Evolutionary conservation across 1,140 invertebrate genomes (phyloP).

Genomic region (Lepidurus apus): DNA sequence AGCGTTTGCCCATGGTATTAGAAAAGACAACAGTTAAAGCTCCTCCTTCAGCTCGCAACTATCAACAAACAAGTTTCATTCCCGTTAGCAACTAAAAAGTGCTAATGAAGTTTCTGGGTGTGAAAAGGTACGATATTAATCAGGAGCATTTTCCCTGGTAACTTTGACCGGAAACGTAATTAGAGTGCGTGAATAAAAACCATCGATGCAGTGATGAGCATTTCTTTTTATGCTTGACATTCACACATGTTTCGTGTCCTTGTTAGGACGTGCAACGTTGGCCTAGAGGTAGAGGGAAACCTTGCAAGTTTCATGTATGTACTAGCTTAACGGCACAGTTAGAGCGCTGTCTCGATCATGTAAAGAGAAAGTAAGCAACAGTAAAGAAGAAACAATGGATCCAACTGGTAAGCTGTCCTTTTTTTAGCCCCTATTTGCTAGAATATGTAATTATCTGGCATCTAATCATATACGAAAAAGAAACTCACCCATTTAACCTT

Average conservation of each 20-base stretch:
- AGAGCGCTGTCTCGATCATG: background rate
- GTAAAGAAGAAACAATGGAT: slow-evolving; percentile 4
- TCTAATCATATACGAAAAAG: background rate
- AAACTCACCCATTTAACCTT: background rate
- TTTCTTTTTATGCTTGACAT: background rate
- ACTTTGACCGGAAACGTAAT: background rate
- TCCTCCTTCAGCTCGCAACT: background rate
- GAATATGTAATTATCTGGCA: background rate
- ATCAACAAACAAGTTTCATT: background rate
- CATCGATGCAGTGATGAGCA: background rate
- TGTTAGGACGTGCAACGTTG: background rate
- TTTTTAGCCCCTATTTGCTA: background rate
- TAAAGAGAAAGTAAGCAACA: background rate
- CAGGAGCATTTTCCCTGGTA: background rate
- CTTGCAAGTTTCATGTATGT: background rate
- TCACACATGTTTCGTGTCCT: slow-evolving; percentile 13
- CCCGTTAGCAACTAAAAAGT: background rate
- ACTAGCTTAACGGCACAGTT: background rate
- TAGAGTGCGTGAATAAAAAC: background rate
- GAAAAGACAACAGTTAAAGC: background rate
- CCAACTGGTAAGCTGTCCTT: background rate
- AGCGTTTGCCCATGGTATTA: background rate
- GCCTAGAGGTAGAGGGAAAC: background rate
- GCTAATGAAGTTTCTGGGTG: background rate
- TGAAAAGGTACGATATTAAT: background rate